These are phyloP conservation scores for Pristionchus exspectatus DNA, from an alignment of 2,888 invertebrate species.

Conservation along the genomic window DNA sequence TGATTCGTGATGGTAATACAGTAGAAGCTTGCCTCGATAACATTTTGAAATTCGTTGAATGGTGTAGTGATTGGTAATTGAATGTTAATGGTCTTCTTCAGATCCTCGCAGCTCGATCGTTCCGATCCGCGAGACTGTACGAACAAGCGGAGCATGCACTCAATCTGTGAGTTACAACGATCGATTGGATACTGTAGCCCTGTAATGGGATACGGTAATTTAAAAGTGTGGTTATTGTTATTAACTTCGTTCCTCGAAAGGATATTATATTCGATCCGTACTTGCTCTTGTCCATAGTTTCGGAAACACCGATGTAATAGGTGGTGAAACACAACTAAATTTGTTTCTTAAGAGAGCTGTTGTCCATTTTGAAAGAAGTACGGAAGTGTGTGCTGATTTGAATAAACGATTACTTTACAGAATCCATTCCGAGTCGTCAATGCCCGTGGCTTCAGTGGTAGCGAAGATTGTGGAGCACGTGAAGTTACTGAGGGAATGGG, in stretches of 20 bases:
- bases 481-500: slow-evolving; percentile 17
- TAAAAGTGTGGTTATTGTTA: no score
- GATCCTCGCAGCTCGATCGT: slow-evolving; percentile 30
- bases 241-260: no score
- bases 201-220: background rate
- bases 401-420: background rate
- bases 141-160: slow-evolving; percentile 36
- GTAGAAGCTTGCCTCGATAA: no score
- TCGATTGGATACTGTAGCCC: background rate
- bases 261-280: background rate
- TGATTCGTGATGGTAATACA: no score
- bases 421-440: background rate
- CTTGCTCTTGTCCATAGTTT: background rate
- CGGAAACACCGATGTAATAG: background rate
- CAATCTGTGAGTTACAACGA: slow-evolving; percentile 36
- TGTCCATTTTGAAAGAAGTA: no score
- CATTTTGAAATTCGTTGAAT: no score
- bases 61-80: background rate
- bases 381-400: no score
- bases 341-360: no score
- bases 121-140: slow-evolving; percentile 27
- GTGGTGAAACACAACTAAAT: no score
- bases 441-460: slow-evolving; percentile 42
- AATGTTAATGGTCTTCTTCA: background rate
- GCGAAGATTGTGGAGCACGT: slow-evolving; percentile 48